Conservation (phyloP, 1,140 invertebrate species). For the Sycophaga agraensis region DNA sequence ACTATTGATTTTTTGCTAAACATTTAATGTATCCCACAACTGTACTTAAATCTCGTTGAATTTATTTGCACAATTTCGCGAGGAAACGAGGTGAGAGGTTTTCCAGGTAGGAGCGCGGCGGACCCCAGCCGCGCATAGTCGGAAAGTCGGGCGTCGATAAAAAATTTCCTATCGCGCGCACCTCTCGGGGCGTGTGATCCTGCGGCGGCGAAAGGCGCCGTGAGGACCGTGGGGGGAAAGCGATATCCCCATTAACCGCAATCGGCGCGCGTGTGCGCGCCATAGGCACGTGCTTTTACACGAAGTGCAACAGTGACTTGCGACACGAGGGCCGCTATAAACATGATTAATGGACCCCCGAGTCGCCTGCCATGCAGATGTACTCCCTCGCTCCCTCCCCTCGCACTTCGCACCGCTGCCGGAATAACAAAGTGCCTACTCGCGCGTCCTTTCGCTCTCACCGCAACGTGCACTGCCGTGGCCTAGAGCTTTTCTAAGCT, state of each 20-base stretch:
- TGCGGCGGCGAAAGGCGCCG: too few species aligned
- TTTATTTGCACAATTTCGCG: too few species aligned
- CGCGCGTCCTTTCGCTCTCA: slow-evolving; percentile 39
- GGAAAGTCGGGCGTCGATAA: neutral
- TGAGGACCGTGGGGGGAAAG: too few species aligned
- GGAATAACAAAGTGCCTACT: slow-evolving; percentile 48
- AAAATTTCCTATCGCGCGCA: neutral
- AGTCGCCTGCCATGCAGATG: slow-evolving; percentile 50
- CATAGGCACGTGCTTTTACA: slow-evolving; percentile 42
- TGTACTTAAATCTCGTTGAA: too few species aligned
- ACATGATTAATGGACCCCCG: slow-evolving; percentile 52
- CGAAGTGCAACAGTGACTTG: slow-evolving; percentile 49
- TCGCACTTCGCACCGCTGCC: slow-evolving; percentile 32
- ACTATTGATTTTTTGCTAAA: too few species aligned
- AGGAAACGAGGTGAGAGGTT: too few species aligned
- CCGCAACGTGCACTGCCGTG: neutral
- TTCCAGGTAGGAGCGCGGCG: too few species aligned
- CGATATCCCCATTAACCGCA: slow-evolving; percentile 38
- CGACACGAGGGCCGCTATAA: slow-evolving; percentile 52
- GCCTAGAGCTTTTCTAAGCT: neutral
- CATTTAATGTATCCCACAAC: too few species aligned
- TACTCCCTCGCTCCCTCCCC: slow-evolving; percentile 11
- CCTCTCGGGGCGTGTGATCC: too few species aligned
- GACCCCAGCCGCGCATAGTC: too few species aligned
- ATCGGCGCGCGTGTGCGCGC: slow-evolving; percentile 20